These are phyloP conservation scores for Centrocercus urophasianus DNA, from an alignment of 2,113 vertebrate genomes.

Conservation along the genomic window DNA sequence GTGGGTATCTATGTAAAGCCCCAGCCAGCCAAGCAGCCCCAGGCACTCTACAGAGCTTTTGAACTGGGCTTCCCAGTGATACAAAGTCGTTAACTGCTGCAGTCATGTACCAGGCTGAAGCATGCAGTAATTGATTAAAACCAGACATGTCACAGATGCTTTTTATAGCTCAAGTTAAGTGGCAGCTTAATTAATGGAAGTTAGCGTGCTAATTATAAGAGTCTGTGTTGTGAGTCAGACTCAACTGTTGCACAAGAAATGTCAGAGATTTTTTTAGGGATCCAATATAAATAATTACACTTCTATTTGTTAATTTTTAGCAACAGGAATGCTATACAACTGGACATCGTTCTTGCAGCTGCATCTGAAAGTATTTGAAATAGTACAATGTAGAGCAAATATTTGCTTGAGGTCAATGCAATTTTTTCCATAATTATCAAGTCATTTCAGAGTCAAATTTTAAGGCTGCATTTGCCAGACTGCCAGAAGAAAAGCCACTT, in stretches of 20 bases:
- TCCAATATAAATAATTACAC: slow-evolving; percentile 58
- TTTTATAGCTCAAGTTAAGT: slow-evolving; percentile 69
- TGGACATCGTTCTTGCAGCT: slow-evolving; percentile 53
- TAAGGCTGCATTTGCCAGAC: neutral
- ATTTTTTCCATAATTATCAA: slow-evolving; percentile 22
- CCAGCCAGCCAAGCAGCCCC: neutral
- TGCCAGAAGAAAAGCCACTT: neutral
- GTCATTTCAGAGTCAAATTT: slow-evolving; percentile 2
- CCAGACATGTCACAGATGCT: slow-evolving; percentile 52
- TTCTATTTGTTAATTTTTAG: slow-evolving; percentile 58
- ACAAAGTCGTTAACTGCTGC: slow-evolving; percentile 45
- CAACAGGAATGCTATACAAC: slow-evolving; percentile 38
- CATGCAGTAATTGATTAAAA: slow-evolving; percentile 60
- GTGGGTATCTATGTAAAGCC: neutral
- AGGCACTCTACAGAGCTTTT: neutral
- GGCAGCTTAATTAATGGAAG: slow-evolving; percentile 66
- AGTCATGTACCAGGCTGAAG: slow-evolving; percentile 58
- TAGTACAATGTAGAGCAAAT: slow-evolving; percentile 27
- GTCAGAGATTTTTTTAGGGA: slow-evolving; percentile 16
- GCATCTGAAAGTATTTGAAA: slow-evolving; percentile 41
- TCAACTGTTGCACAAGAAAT: slow-evolving; percentile 43
- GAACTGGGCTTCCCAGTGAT: neutral
- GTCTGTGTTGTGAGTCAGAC: slow-evolving; percentile 49
- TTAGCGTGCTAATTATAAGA: slow-evolving; percentile 63
- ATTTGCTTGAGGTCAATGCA: slow-evolving; percentile 56